phyloP scores from a whole-genome alignment of 2,888 invertebrate genomes.

The Schrankia costaestrigalis region DNA sequence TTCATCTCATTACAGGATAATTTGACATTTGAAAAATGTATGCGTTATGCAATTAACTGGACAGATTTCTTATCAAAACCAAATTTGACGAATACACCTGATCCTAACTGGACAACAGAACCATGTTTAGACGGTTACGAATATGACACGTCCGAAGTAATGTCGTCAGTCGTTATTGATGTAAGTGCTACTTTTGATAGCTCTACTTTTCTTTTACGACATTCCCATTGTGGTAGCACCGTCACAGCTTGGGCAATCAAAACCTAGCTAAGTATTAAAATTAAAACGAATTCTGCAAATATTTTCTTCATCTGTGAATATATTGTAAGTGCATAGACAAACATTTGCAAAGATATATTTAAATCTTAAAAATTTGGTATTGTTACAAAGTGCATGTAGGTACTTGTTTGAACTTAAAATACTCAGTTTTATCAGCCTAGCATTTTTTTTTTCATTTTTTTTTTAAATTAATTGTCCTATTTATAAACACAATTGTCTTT shows the following conservation, averaged over 20 bases:
- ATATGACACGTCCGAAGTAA: constrained; percentile 84
- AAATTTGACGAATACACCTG: constrained; percentile 55
- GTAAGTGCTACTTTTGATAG: constrained; percentile 82
- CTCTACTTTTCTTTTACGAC: no score
- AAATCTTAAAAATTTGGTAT: no score
- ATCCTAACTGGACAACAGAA: constrained; percentile 82
- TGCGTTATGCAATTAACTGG: constrained; percentile 88
- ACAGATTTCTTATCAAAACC: constrained; percentile 68
- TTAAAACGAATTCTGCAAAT: no score
- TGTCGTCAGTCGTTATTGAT: constrained; percentile 91
- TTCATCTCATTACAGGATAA: constrained; percentile 52
- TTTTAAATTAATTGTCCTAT: background rate
- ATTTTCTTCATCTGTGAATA: no score
- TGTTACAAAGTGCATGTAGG: no score
- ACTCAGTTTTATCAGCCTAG: background rate
- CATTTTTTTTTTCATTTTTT: background rate
- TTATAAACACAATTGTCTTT: constrained; percentile 6
- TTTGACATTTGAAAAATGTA: constrained; percentile 84
- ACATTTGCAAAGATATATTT: no score
- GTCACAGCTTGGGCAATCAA: no score
- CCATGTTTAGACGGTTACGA: constrained; percentile 89
- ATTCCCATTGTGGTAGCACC: no score
- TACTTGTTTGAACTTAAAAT: background rate
- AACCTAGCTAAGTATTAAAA: no score
- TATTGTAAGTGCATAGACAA: no score